Base-by-base conservation (phyloP, 2,888 invertebrate species). In the Drosophila rellima region DNA sequence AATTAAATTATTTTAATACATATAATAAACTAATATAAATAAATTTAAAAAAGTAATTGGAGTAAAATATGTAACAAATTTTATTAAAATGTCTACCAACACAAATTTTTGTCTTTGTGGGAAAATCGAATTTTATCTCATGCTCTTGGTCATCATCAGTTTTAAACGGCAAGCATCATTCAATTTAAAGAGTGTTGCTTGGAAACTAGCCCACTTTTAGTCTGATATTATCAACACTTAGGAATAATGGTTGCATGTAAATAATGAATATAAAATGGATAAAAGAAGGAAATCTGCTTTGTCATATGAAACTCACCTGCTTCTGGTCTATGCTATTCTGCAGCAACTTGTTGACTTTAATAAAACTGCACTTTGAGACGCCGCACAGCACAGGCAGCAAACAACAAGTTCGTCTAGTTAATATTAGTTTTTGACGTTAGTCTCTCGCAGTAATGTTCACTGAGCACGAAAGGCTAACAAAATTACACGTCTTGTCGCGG, bases 261-360 rank as follows among this genome's bases (percentile, higher is more conserved):
- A 50, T 56, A 56, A 56, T 56, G 45, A 45, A 33, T 56, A 15
- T 35, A 40, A 55, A 52, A 45, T 40, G 51, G 45, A 37, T 23
- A 35, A 31, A 61, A 45, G 15, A 23, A 42, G 42, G 44, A 42
- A 51, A 63, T 52, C 40, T 50, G 26, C 51, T 57, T 67, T 67
- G 67, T 64, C 51, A 71, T 62, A 54, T 63, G 48, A 70, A 63
- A 85, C 83, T 84, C 62, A 84, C 83, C 83, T 88, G 83, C 48
- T 74, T 65, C 59, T 60, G 20, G 66, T 69, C 66, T 68, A 61
- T 69, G 61, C 66, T 70, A 62, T 47, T 64, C 47, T 45, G 78
- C 86, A 63, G 78, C 89, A 84, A 88, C 83, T 84, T 88, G 89
- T 84, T 84, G 87, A 84, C 87, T 83, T 84, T 88, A 88, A 84